A percentile compares a stretch with the other conserved stretches of the same genome.
These are phyloP conservation scores for Eupithecia vulgata DNA, from an alignment of 2,888 invertebrate species.

Conservation along the genomic window DNA sequence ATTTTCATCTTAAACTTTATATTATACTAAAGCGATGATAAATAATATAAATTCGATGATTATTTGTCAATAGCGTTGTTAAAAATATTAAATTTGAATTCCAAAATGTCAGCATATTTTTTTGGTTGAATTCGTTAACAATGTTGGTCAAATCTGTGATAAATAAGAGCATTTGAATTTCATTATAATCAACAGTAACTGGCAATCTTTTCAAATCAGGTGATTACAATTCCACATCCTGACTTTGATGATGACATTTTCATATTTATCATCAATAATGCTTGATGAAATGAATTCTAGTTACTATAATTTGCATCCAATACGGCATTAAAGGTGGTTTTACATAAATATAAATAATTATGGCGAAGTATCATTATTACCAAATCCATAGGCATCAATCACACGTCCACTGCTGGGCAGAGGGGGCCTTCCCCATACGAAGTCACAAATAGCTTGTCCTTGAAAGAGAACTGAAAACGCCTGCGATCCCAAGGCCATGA, in stretches of 20 bases:
- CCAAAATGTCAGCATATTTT: slow-evolving; percentile 33
- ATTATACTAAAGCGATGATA: slow-evolving; percentile 37
- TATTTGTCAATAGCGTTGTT: slow-evolving; percentile 39
- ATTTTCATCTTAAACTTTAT: slow-evolving; percentile 29
- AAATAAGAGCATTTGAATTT: slow-evolving; percentile 38
- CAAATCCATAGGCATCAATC: too few species aligned
- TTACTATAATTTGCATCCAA: background rate
- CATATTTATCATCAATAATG: background rate
- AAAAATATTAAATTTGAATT: slow-evolving; percentile 36
- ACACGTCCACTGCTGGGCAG: too few species aligned
- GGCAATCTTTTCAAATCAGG: slow-evolving; percentile 17
- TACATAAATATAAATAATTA: background rate
- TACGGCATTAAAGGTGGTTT: background rate
- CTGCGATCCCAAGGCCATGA: too few species aligned
- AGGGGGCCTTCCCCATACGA: too few species aligned
- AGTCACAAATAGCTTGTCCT: too few species aligned
- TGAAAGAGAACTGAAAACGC: too few species aligned
- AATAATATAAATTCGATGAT: slow-evolving; percentile 35
- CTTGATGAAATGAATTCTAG: background rate
- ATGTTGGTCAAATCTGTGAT: slow-evolving; percentile 26
- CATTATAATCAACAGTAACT: slow-evolving; percentile 14
- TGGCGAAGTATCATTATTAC: too few species aligned
- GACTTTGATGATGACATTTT: slow-evolving; percentile 7
- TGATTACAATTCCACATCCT: slow-evolving; percentile 21
- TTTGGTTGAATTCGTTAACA: slow-evolving; percentile 26